Evolutionary conservation across 2,113 vertebrate genomes (phyloP).

Genomic region (Oncorhynchus mykiss): DNA sequence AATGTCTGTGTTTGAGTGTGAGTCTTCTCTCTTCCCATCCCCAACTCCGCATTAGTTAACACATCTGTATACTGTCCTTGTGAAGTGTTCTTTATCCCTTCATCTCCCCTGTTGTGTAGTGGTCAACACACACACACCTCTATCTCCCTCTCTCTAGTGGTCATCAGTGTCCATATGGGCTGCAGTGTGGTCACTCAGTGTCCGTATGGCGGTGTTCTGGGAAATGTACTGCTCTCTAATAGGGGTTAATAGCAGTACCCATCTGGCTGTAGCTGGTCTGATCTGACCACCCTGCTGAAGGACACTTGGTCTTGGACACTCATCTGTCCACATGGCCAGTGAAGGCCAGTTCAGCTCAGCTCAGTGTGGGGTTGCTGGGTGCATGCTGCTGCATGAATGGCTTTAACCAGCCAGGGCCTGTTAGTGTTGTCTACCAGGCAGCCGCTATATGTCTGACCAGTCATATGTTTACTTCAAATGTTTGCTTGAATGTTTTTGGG

Average conservation of each 20-base stretch:
- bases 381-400: no score
- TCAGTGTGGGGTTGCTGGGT: no score
- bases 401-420: no score
- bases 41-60: neutral
- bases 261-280: conserved; percentile 22
- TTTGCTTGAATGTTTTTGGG: no score
- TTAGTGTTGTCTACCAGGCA: no score
- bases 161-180: neutral
- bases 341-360: no score
- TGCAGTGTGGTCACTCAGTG: neutral
- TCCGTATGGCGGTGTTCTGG: conserved; percentile 44
- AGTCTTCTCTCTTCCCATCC: neutral
- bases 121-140: neutral
- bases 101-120: conserved; percentile 2
- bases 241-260: conserved; percentile 58
- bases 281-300: conserved; percentile 63
- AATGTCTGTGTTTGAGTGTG: neutral
- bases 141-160: neutral
- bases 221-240: conserved; percentile 51
- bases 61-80: neutral
- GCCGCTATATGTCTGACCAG: no score
- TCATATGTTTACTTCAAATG: no score
- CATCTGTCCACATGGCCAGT: no score
- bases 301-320: conserved; percentile 35
- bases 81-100: neutral